Base-by-base conservation (phyloP, 2,888 invertebrate genomes). In the Pedicia rivosa region DNA sequence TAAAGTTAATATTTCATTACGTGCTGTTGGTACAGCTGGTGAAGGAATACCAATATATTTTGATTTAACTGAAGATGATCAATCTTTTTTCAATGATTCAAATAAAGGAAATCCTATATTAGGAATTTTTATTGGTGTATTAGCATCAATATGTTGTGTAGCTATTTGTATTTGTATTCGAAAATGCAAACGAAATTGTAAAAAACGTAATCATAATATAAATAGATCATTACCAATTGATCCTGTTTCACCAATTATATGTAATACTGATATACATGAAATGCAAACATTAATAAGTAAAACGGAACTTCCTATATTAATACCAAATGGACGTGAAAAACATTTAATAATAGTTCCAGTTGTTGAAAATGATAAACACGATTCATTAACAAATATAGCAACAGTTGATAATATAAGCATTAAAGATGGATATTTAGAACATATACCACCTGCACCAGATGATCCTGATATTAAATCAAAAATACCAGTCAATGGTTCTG, bases 251-350 rank as follows among this genome's bases (percentile, higher is more conserved):
- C 42, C 40, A 20, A 50, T 52, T 30, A 17, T 30, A 22, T 38
- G 56, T 2, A 45, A 54, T 42, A 54, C 55, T 39, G 60, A 62
- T 36, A 54, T 54, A 19, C 58, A 59, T 39, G 61, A 62, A 48
- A 60, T 62, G 59, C 61, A 61, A 46, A 62, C 59, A 2, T 46
- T 62, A 5, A 61, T 62, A 40, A 57, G 59, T 3, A 52, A 53
- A 28, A 16, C 35, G 10, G 29, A 28, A 10, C 33, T 20, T 6
- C 14, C 28, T 8, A 26, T 25, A 7, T 13, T 27, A 27, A 13
- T 35, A n/a, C 31, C 37, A 10, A 38, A 38, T 33, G 35, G 35
- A 4, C n/a, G 29, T 12, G 20, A 35, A 30, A 6, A 29, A 10
- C 24, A n/a, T 19, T 25, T 31, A 14, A 9, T 15, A 15, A 12